Conservation (phyloP, 64 coral and sea anemone genomes). For the Pocillopora damicornis region DNA sequence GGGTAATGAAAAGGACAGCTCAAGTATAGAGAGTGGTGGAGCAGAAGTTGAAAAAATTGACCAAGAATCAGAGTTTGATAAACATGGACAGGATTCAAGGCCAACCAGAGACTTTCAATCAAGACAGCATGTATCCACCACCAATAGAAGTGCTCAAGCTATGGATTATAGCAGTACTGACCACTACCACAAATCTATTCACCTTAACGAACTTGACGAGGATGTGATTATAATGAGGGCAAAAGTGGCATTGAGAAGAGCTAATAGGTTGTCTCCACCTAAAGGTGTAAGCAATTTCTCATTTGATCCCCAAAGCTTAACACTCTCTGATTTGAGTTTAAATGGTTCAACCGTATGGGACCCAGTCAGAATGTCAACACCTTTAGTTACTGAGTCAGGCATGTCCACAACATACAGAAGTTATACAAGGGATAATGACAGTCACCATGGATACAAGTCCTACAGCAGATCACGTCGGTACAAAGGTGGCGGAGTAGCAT, state of each 20-base stretch:
- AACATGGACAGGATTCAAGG: not conserved
- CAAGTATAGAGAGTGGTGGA: not conserved
- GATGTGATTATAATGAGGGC: conserved; percentile 44
- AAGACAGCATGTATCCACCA: not conserved
- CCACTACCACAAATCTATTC: not conserved
- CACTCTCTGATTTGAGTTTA: conserved; percentile 49
- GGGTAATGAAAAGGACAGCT: not conserved
- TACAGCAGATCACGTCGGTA: not conserved
- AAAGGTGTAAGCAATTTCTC: not conserved
- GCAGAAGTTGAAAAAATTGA: not conserved
- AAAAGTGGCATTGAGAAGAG: conserved; percentile 42
- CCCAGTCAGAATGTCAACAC: conserved; percentile 54
- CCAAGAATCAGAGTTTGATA: not conserved
- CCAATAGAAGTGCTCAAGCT: not conserved
- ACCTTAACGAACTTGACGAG: conserved; percentile 37
- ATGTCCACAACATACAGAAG: not conserved
- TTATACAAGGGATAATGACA: conserved; percentile 11
- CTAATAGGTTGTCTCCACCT: conserved; percentile 27
- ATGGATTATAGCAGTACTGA: not conserved
- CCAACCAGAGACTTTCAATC: not conserved
- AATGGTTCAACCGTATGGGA: conserved; percentile 31
- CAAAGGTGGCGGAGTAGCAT: not conserved
- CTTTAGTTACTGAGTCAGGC: not conserved
- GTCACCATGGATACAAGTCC: conserved; percentile 7
- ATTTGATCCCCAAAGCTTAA: conserved; percentile 12